These are phyloP conservation scores for Cheiracanthium punctorium DNA, from an alignment of 2,888 invertebrate genomes.

Conservation along the genomic window DNA sequence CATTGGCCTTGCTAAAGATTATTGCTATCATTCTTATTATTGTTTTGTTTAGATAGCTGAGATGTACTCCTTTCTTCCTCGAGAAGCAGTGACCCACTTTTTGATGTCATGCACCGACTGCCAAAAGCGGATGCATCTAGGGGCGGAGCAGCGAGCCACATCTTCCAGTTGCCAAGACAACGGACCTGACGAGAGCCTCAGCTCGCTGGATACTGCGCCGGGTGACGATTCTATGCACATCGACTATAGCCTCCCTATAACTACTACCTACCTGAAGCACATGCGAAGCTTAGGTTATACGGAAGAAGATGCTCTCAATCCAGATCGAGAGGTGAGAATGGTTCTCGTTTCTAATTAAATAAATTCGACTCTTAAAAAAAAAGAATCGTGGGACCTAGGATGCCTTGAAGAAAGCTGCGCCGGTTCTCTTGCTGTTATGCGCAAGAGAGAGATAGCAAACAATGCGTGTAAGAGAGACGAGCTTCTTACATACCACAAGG, in stretches of 20 bases:
- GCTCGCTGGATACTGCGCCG: slow-evolving; percentile 72
- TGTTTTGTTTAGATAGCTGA: slow-evolving; percentile 90
- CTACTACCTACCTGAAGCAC: slow-evolving; percentile 90
- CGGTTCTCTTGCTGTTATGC: background rate
- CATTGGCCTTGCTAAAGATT: too few species aligned
- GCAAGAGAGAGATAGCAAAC: background rate
- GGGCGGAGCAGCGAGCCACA: slow-evolving; percentile 23
- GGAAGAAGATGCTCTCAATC: slow-evolving; percentile 67
- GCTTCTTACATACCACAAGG: background rate
- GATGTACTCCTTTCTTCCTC: slow-evolving; percentile 94
- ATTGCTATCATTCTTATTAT: too few species aligned
- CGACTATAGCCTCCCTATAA: slow-evolving; percentile 91
- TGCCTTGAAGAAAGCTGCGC: background rate
- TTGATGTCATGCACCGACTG: slow-evolving; percentile 95
- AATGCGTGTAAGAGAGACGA: background rate
- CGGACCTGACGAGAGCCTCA: slow-evolving; percentile 74
- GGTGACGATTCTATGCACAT: slow-evolving; percentile 78
- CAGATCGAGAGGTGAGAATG: slow-evolving; percentile 60
- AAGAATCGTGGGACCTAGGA: background rate
- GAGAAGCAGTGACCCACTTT: slow-evolving; percentile 97
- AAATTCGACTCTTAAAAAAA: background rate
- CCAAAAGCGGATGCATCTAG: slow-evolving; percentile 81
- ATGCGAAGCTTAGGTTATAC: slow-evolving; percentile 83
- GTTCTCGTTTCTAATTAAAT: background rate
- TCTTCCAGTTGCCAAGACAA: slow-evolving; percentile 58